Percentiles rank a stretch among this genome's conserved stretches.
Conservation (phyloP, 1,140 invertebrate genomes). For the Pseudomyrmex cubaensis region DNA sequence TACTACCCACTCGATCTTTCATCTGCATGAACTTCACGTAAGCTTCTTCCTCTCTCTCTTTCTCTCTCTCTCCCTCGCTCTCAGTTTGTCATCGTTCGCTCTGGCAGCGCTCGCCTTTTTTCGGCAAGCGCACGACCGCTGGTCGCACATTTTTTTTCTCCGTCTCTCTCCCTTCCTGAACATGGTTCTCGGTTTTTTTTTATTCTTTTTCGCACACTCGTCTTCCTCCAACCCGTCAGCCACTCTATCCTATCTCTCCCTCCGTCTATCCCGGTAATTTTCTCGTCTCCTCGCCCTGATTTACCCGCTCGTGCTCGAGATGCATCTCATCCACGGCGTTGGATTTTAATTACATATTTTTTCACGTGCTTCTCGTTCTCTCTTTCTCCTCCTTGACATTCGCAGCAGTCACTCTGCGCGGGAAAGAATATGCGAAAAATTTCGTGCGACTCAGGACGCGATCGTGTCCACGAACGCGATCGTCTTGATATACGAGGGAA, state of each 20-base stretch:
- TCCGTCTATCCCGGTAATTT: constrained; percentile 45
- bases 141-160: constrained; percentile 71
- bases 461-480: background rate
- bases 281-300: constrained; percentile 34
- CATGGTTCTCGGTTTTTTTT: constrained; percentile 10
- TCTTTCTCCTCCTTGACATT: background rate
- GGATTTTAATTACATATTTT: constrained; percentile 72
- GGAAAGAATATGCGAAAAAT: constrained; percentile 41
- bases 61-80: background rate
- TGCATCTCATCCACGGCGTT: constrained; percentile 56
- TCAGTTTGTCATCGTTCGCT: constrained; percentile 42
- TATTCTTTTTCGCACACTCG: background rate
- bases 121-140: constrained; percentile 73
- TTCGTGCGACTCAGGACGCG: background rate
- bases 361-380: constrained; percentile 17
- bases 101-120: constrained; percentile 52
- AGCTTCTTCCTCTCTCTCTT: constrained; percentile 25
- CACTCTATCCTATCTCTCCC: constrained; percentile 28
- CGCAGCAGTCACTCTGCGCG: background rate
- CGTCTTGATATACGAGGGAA: too few species aligned
- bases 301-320: constrained; percentile 29
- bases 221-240: constrained; percentile 20
- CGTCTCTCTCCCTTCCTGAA: constrained; percentile 10
- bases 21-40: constrained; percentile 69
- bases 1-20: constrained; percentile 73